These are phyloP conservation scores for Prionace glauca DNA, from an alignment of 2,797 vertebrate species.

Conservation along the genomic window DNA sequence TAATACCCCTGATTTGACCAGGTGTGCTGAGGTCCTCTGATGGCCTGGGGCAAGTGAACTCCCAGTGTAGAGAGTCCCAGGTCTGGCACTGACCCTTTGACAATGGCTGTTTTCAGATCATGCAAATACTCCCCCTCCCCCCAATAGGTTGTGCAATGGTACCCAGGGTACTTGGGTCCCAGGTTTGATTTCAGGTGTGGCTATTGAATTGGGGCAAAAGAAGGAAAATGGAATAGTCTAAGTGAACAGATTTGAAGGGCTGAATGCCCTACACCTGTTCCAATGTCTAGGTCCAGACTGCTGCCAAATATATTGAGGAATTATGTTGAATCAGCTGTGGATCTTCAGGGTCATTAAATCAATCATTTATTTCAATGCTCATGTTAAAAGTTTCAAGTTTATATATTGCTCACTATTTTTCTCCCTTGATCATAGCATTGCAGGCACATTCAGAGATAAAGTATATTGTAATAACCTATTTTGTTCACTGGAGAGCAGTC, in stretches of 20 bases:
- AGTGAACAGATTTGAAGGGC: background rate
- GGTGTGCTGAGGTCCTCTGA: background rate
- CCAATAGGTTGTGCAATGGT: background rate
- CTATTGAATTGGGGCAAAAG: background rate
- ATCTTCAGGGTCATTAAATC: background rate
- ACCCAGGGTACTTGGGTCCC: background rate
- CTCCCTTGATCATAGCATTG: background rate
- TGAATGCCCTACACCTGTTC: background rate
- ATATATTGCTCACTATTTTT: background rate
- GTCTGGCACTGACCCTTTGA: background rate
- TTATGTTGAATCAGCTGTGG: background rate
- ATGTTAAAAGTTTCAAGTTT: background rate
- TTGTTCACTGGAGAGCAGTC: slow-evolving; percentile 2
- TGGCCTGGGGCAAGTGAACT: background rate
- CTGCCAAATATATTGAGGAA: background rate
- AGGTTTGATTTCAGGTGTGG: background rate
- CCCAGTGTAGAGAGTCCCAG: background rate
- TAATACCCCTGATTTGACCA: background rate
- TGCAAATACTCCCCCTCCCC: background rate
- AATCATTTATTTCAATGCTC: background rate
- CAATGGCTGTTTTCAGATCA: background rate
- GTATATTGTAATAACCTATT: background rate
- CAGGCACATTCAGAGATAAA: background rate
- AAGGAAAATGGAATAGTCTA: background rate
- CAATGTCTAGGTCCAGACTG: background rate